These are phyloP conservation scores for Camponotus fellah DNA, from an alignment of 2,888 invertebrate species.

Conservation along the genomic window DNA sequence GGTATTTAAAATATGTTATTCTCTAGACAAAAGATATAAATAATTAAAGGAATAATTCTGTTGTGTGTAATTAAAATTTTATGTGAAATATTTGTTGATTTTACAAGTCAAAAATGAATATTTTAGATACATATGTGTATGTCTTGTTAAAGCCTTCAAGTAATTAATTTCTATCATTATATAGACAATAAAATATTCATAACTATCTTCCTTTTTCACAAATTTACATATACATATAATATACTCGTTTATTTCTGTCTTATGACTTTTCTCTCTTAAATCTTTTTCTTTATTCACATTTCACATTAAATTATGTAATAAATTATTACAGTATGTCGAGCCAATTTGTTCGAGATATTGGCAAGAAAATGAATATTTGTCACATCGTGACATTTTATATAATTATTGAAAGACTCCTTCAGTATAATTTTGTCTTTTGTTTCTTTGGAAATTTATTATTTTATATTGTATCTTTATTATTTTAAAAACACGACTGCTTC, in stretches of 20 bases:
- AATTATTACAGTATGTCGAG: not conserved
- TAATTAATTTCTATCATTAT: not conserved
- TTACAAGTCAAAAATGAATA: not conserved
- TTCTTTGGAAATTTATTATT: not conserved
- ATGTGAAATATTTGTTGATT: constrained; percentile 1
- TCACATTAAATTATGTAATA: not conserved
- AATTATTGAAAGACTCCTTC: not conserved
- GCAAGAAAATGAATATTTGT: not conserved
- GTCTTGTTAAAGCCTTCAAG: not conserved
- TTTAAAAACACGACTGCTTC: not conserved
- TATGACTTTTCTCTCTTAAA: not conserved
- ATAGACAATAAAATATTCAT: not conserved
- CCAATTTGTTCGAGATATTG: not conserved
- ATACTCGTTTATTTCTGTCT: not conserved
- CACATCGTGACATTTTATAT: not conserved
- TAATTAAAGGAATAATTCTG: not conserved
- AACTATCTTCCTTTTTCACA: not conserved
- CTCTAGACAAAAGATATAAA: not conserved
- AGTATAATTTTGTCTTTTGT: not conserved
- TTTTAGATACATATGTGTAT: not conserved
- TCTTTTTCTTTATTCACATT: not conserved
- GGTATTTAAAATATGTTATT: not conserved
- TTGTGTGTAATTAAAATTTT: not conserved
- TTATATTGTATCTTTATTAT: not conserved
- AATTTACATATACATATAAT: not conserved